Percentiles rank a stretch among this genome's conserved stretches.
Conservation (phyloP, 2,113 vertebrate genomes). For the Tauraco erythrolophus region DNA sequence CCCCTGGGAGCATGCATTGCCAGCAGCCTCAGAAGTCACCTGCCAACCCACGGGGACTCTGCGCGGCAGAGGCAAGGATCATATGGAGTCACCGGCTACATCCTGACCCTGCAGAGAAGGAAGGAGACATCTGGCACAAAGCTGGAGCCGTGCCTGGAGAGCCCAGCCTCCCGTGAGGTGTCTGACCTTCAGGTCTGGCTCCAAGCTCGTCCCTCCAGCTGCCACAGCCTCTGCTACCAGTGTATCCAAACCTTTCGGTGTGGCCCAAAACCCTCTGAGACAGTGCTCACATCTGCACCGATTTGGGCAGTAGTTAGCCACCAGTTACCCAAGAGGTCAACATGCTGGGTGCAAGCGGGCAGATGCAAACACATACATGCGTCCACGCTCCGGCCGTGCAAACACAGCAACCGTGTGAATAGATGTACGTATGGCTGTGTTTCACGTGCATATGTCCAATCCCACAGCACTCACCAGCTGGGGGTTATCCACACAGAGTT, state of each 20-base stretch:
- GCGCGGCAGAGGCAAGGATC: background rate
- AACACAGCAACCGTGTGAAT: background rate
- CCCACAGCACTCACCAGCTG: background rate
- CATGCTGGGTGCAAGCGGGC: background rate
- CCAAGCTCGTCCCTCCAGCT: accelerated
- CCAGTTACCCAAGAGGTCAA: accelerated
- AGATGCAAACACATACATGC: background rate
- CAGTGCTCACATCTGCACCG: background rate
- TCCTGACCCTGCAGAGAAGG: background rate
- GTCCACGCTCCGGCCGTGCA: background rate
- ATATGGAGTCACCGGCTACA: background rate
- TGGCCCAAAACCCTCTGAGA: background rate
- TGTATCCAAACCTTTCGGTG: background rate
- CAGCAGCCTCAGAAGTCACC: background rate
- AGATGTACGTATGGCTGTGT: accelerated
- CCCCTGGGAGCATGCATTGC: background rate
- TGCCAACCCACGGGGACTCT: accelerated
- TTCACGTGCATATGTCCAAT: accelerated
- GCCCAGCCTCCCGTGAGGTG: accelerated
- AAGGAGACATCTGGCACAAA: background rate
- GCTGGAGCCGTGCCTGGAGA: background rate
- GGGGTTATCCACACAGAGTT: background rate
- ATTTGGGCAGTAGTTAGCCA: background rate
- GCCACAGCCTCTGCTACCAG: background rate
- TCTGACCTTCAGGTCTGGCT: background rate